These are phyloP conservation scores for Lerema accius DNA, from an alignment of 1,140 invertebrate genomes.

Conservation along the genomic window DNA sequence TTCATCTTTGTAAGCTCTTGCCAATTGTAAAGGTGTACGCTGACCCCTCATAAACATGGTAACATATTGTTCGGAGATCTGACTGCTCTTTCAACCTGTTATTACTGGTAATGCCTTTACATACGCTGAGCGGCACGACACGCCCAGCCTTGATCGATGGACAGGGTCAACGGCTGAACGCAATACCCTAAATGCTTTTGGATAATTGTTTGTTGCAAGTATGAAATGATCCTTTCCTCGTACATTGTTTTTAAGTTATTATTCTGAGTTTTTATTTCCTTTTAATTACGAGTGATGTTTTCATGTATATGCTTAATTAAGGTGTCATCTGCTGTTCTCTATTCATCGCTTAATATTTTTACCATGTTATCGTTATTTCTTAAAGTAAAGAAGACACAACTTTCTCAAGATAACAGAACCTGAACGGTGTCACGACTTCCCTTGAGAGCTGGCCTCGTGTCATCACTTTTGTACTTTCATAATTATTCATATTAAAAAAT, in stretches of 20 bases:
- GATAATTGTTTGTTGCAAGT: slow-evolving; percentile 31
- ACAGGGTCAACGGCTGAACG: slow-evolving; percentile 50
- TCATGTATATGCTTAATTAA: background rate
- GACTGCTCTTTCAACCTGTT: slow-evolving; percentile 55
- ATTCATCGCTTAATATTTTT: background rate
- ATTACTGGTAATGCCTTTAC: slow-evolving; percentile 62
- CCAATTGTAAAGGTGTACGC: slow-evolving; percentile 32
- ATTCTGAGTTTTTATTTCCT: background rate
- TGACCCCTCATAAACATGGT: slow-evolving; percentile 43
- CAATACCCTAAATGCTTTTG: slow-evolving; percentile 45
- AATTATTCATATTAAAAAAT: too few relatives aligned
- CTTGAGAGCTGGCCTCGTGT: slow-evolving; percentile 15
- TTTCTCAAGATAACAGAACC: slow-evolving; percentile 40
- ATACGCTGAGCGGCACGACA: slow-evolving; percentile 46
- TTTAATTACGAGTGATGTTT: background rate
- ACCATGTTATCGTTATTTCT: background rate
- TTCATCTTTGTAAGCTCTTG: slow-evolving; percentile 23
- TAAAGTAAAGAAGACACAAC: background rate
- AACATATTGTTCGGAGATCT: slow-evolving; percentile 54
- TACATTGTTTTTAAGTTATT: background rate
- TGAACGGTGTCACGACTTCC: slow-evolving; percentile 43
- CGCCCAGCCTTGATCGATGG: slow-evolving; percentile 60
- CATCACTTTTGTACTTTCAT: slow-evolving; percentile 43
- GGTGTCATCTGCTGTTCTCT: background rate
- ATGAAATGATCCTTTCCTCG: slow-evolving; percentile 4